phyloP scores from a whole-genome alignment of 1,140 invertebrate species.

The Panagrolaimus sp. region DNA sequence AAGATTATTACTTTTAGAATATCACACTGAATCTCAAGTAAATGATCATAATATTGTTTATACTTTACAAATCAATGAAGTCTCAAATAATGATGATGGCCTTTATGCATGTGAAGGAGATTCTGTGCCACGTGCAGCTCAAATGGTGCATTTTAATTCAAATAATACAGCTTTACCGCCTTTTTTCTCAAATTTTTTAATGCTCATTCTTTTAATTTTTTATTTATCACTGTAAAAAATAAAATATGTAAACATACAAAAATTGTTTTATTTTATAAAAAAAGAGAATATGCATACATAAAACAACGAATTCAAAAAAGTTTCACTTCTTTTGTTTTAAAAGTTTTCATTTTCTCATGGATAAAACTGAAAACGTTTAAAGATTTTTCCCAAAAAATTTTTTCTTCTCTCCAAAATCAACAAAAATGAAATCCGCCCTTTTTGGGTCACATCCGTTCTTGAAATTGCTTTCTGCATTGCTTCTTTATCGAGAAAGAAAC shows the following conservation, averaged over 20 bases:
- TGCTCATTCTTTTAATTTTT: slow-evolving; percentile 17
- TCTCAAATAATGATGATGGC: slow-evolving; percentile 17
- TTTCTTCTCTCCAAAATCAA: neutral
- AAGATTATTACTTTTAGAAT: slow-evolving; percentile 16
- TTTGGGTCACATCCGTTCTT: slow-evolving; percentile 18
- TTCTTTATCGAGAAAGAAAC: slow-evolving; percentile 8
- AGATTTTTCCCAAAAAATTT: too few relatives aligned
- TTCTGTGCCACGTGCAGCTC: slow-evolving; percentile 14
- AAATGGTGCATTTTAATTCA: slow-evolving; percentile 27
- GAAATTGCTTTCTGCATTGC: slow-evolving; percentile 1
- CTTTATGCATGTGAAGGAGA: slow-evolving; percentile 30
- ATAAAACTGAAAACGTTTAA: too few relatives aligned
- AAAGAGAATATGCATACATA: neutral
- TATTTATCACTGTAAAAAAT: slow-evolving; percentile 5
- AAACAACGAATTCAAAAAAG: neutral
- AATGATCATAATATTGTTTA: slow-evolving; percentile 21
- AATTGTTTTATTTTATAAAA: neutral
- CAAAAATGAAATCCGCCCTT: slow-evolving; percentile 18
- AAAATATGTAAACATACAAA: neutral
- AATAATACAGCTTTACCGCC: neutral
- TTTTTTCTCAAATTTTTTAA: neutral
- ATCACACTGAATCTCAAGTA: slow-evolving; percentile 19
- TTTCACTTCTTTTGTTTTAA: too few relatives aligned
- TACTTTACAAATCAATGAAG: slow-evolving; percentile 3
- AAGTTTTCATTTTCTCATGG: too few relatives aligned